These are phyloP conservation scores for Platichthys flesus DNA, from an alignment of 2,113 vertebrate genomes.

Conservation along the genomic window DNA sequence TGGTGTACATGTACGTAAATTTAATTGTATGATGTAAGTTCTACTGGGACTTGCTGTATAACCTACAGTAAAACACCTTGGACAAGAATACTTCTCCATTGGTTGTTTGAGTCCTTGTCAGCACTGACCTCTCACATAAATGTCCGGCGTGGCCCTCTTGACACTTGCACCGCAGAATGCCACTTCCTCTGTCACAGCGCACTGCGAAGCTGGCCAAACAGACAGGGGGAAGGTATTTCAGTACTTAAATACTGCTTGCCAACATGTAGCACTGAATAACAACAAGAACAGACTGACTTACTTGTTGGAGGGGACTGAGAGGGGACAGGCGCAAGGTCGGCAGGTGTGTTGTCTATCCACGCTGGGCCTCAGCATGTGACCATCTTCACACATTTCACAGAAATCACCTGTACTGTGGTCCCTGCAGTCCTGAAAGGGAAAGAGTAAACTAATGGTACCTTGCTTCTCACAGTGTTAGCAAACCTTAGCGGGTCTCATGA, in stretches of 20 bases:
- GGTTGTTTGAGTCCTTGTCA: neutral
- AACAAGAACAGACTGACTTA: slow-evolving; percentile 66
- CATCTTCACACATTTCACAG: slow-evolving; percentile 90
- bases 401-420: slow-evolving; percentile 90
- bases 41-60: neutral
- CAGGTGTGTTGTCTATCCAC: slow-evolving; percentile 79
- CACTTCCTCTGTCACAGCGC: slow-evolving; percentile 87
- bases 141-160: slow-evolving; percentile 93
- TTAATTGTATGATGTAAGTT: neutral
- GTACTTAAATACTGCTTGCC: neutral
- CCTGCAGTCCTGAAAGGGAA: slow-evolving; percentile 85
- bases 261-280: slow-evolving; percentile 4
- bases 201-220: slow-evolving; percentile 88
- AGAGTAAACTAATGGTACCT: no score
- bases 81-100: neutral
- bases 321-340: slow-evolving; percentile 90
- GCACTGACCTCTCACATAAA: slow-evolving; percentile 93
- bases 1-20: no score
- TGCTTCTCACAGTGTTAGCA: neutral
- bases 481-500: neutral
- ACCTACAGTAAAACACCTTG: no score
- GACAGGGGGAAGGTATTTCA: slow-evolving; percentile 47
- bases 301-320: slow-evolving; percentile 87
- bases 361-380: slow-evolving; percentile 81
- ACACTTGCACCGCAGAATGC: slow-evolving; percentile 88